Conservation (phyloP, 2,113 vertebrate species). For the Sinocyclocheilus maitianheensis region DNA sequence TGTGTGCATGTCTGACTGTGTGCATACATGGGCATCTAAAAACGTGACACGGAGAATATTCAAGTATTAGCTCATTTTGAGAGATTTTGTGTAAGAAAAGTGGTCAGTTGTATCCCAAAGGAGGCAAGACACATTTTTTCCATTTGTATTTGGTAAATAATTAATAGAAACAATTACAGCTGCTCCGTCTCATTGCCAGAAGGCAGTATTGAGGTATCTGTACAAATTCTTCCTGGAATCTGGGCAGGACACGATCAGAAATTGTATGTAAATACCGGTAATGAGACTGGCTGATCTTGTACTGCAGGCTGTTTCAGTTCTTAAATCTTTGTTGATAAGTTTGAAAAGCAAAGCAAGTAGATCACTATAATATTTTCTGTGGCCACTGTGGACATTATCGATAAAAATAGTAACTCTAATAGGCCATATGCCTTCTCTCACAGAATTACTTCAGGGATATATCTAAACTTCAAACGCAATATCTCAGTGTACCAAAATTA, state of each 20-base stretch:
- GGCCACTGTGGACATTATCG: not conserved
- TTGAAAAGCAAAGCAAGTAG: not conserved
- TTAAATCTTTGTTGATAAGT: not conserved
- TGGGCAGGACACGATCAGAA: not conserved
- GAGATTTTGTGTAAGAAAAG: not conserved
- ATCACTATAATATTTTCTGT: slow-evolving; percentile 13
- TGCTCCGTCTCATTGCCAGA: not conserved
- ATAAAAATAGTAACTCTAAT: slow-evolving; percentile 3
- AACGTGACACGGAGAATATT: not conserved
- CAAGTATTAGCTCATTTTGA: not conserved
- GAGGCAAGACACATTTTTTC: slow-evolving; percentile 17
- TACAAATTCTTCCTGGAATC: not conserved
- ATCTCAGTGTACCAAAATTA: not conserved
- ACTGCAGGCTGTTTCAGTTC: not conserved
- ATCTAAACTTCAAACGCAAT: not conserved
- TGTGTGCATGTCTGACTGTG: not conserved
- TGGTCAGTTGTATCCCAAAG: not conserved
- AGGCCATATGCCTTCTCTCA: not conserved
- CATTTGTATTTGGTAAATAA: slow-evolving; percentile 45
- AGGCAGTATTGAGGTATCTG: not conserved
- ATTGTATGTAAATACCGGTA: not conserved
- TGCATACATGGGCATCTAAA: not conserved
- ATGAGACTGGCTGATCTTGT: not conserved
- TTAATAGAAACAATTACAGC: slow-evolving; percentile 19
- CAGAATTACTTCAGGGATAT: not conserved